These are phyloP conservation scores for Solen grandis DNA, from an alignment of 1,140 invertebrate species.

Conservation along the genomic window DNA sequence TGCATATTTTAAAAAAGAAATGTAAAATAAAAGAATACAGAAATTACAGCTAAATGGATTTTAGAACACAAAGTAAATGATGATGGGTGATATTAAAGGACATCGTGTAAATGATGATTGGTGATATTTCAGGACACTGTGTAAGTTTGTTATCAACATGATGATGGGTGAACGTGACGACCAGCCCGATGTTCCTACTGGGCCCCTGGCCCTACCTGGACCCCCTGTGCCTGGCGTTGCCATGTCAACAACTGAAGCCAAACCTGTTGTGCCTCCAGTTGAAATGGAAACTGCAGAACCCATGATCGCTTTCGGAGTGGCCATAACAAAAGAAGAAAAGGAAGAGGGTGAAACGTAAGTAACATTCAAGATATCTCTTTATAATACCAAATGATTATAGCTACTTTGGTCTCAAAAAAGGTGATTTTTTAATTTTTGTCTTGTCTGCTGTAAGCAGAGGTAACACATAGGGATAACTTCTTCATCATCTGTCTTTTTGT, in stretches of 20 bases:
- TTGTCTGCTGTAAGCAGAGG: no score
- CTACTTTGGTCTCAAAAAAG: no score
- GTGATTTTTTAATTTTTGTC: no score
- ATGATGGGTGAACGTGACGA: constrained; percentile 78
- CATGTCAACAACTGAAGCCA: constrained; percentile 26
- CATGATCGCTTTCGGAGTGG: constrained; percentile 50
- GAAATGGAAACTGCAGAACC: constrained; percentile 90
- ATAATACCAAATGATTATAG: no score
- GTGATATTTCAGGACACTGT: constrained; percentile 77
- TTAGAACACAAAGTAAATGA: no score
- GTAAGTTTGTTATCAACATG: constrained; percentile 79
- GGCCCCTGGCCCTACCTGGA: constrained; percentile 65
- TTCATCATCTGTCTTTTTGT: no score
- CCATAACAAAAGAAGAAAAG: constrained; percentile 50
- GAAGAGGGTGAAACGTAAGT: constrained; percentile 50
- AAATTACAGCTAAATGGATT: no score
- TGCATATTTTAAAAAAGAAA: no score
- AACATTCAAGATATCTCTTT: background rate
- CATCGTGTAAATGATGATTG: no score
- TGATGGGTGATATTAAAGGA: no score
- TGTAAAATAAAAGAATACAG: no score
- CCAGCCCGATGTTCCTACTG: constrained; percentile 53
- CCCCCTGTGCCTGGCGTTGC: constrained; percentile 28
- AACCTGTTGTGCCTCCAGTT: constrained; percentile 75
- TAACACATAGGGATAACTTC: no score